Conservation (phyloP, 2,888 invertebrate genomes). For the Torymus aiolomorphi region DNA sequence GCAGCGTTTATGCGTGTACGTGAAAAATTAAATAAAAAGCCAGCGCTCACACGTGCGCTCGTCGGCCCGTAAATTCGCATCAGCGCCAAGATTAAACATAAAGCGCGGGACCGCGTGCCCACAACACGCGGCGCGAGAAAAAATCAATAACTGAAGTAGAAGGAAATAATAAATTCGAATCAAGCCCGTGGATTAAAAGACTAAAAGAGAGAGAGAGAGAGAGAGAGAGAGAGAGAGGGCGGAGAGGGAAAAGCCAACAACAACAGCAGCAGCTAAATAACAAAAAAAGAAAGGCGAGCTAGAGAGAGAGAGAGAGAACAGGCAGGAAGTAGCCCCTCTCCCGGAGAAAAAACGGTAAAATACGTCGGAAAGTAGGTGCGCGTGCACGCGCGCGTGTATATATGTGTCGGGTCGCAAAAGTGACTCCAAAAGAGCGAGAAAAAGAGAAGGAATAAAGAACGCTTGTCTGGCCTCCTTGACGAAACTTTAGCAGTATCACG, state of each 20-base stretch:
- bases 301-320: slow-evolving; percentile 17
- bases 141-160: slow-evolving; percentile 29
- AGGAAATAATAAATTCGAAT: slow-evolving; percentile 40
- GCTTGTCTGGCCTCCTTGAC: slow-evolving; percentile 65
- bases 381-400: not conserved
- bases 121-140: not conserved
- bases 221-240: not conserved
- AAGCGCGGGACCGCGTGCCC: not conserved
- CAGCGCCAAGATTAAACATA: slow-evolving; percentile 14
- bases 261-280: not conserved
- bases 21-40: slow-evolving; percentile 22
- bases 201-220: not conserved
- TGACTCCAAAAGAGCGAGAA: not conserved
- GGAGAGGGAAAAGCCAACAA: not conserved
- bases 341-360: slow-evolving; percentile 34
- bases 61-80: slow-evolving; percentile 24
- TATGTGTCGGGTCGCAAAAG: not conserved
- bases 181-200: slow-evolving; percentile 29
- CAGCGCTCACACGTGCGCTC: too few relatives aligned
- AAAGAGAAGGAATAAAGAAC: slow-evolving; percentile 50
- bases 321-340: not conserved
- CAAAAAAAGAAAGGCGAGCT: not conserved
- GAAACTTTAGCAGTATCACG: slow-evolving; percentile 70
- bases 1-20: not conserved
- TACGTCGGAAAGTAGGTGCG: slow-evolving; percentile 47